Evolutionary conservation across 30 jellyfish, hydroid and myxozoan species (phyloP).

Genomic region (Aurelia aurita): DNA sequence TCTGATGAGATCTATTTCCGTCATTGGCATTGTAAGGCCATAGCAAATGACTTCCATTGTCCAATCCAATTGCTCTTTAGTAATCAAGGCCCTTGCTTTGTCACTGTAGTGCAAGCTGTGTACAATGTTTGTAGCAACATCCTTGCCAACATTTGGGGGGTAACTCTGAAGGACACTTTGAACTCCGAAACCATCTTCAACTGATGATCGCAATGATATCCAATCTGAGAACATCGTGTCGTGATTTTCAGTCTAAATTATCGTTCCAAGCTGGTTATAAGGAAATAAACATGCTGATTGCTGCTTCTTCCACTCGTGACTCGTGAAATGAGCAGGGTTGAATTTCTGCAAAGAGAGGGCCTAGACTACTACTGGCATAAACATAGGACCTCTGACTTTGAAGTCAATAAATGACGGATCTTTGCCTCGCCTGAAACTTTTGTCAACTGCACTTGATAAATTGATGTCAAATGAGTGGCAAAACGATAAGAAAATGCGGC

Average conservation of each 20-base stretch:
- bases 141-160: constrained; percentile 93
- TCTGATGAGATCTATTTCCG: constrained; percentile 92
- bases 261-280: too few species aligned
- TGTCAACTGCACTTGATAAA: too few species aligned
- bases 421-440: too few species aligned
- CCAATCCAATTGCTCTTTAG: constrained; percentile 95
- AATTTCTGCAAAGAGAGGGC: too few species aligned
- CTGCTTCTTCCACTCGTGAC: too few species aligned
- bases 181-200: constrained; percentile 91
- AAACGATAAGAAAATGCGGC: too few species aligned
- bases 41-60: constrained; percentile 99
- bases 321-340: too few species aligned
- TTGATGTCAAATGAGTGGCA: too few species aligned
- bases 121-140: constrained; percentile 83
- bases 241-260: not conserved
- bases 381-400: too few species aligned
- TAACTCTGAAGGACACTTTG: constrained; percentile 85
- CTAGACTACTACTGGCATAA: too few species aligned
- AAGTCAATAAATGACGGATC: too few species aligned
- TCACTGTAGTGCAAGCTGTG: constrained; percentile 85
- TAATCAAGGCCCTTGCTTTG: constrained; percentile 60
- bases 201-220: constrained; percentile 84
- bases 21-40: constrained; percentile 93
- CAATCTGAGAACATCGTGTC: constrained; percentile 88
- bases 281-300: too few species aligned